phyloP scores from a whole-genome alignment of 2,113 vertebrate species.

The Tragelaphus buxtoni region DNA sequence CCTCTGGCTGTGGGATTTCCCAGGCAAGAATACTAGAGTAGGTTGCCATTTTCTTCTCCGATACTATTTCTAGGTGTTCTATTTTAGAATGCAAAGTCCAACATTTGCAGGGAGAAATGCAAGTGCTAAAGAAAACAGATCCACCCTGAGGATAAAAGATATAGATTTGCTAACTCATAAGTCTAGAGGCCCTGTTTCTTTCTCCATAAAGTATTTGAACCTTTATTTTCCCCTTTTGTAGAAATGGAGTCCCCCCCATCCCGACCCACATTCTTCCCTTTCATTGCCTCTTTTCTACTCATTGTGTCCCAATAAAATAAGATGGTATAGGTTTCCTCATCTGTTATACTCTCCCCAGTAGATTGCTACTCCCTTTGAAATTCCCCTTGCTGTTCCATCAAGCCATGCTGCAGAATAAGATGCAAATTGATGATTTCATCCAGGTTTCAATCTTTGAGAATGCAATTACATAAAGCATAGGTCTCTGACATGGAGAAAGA shows the following conservation, averaged over 20 bases:
- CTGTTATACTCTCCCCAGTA: background rate
- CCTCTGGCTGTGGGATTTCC: background rate
- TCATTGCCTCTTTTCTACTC: background rate
- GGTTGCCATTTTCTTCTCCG: background rate
- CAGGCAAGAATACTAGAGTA: background rate
- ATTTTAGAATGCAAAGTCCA: slow-evolving; percentile 20
- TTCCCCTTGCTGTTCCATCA: background rate
- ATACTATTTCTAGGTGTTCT: background rate
- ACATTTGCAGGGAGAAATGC: background rate
- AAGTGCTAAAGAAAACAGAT: background rate
- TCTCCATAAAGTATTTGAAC: background rate
- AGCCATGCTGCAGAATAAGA: background rate
- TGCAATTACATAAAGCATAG: background rate
- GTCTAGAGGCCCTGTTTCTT: background rate
- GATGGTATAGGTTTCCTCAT: background rate
- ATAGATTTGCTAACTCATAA: background rate
- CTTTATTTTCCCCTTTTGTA: background rate
- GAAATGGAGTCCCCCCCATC: background rate
- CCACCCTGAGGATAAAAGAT: background rate
- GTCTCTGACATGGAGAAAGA: background rate
- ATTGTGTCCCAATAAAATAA: background rate
- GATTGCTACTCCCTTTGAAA: background rate
- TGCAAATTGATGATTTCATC: background rate
- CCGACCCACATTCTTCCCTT: background rate
- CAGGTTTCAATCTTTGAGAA: background rate